Evolutionary conservation across 1,140 invertebrate species (phyloP).

Genomic region (Hycleus phaleratus): DNA sequence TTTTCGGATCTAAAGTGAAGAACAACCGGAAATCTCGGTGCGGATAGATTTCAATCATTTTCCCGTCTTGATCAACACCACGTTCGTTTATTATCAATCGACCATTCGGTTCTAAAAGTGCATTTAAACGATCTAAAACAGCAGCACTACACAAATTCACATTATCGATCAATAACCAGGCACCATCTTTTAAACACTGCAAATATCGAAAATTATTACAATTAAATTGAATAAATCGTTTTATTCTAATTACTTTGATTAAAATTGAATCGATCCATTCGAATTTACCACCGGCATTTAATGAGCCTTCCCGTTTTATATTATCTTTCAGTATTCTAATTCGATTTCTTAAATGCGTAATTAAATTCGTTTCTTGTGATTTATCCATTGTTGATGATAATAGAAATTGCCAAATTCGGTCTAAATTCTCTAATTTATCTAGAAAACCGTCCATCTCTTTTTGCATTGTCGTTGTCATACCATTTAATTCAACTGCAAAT

Average conservation of each 20-base stretch:
- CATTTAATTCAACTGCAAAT: too few species aligned
- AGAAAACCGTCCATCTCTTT: conserved; percentile 49
- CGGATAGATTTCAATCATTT: conserved; percentile 68
- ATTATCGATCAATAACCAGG: conserved; percentile 92
- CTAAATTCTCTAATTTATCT: conserved; percentile 39
- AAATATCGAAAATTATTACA: conserved; percentile 15
- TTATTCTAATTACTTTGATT: conserved; percentile 56
- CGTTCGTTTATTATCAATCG: conserved; percentile 85
- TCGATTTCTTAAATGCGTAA: background rate
- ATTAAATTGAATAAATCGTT: background rate
- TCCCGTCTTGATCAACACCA: conserved; percentile 64
- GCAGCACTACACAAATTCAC: conserved; percentile 96
- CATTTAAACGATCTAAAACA: conserved; percentile 93
- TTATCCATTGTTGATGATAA: too few species aligned
- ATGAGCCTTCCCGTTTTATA: conserved; percentile 49
- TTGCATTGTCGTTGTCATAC: conserved; percentile 37
- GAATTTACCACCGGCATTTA: conserved; percentile 80
- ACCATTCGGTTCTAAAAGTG: conserved; percentile 88
- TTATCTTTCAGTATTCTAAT: background rate
- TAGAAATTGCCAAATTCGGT: conserved; percentile 6
- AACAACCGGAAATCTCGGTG: conserved; percentile 91
- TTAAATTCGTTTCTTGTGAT: too few species aligned
- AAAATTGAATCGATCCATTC: conserved; percentile 96
- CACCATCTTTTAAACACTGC: conserved; percentile 70
- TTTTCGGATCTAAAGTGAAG: conserved; percentile 88